Percentiles rank a stretch among this genome's conserved stretches.
Evolutionary conservation across 2,113 vertebrate genomes (phyloP).

Genomic region (Pangasianodon gigas): DNA sequence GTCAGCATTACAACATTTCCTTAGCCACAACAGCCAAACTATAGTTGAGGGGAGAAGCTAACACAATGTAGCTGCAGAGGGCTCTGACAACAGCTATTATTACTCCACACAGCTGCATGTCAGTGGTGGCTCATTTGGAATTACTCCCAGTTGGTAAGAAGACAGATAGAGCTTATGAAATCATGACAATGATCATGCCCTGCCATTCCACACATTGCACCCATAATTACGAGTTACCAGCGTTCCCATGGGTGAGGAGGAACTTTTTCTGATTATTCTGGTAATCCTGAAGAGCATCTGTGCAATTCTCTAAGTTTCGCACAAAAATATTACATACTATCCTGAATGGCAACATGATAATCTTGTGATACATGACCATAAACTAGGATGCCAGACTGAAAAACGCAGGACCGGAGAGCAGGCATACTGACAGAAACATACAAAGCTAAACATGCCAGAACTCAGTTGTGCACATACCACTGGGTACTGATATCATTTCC

Average conservation of each 20-base stretch:
- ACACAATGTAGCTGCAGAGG: constrained; percentile 20
- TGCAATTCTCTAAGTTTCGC: not conserved
- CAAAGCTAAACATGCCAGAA: constrained; percentile 44
- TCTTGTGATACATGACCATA: not conserved
- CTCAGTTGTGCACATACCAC: constrained; percentile 20
- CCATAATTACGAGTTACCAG: constrained; percentile 37
- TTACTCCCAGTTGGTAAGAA: constrained; percentile 12
- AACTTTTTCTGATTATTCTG: not conserved
- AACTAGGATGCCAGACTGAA: not conserved
- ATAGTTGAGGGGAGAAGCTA: constrained; percentile 27
- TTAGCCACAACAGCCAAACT: constrained; percentile 16
- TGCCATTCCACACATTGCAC: constrained; percentile 48
- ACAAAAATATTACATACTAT: not conserved
- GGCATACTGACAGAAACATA: constrained; percentile 1
- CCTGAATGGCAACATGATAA: not conserved
- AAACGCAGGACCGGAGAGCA: not conserved
- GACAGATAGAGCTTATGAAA: constrained; percentile 21
- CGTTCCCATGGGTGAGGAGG: constrained; percentile 3
- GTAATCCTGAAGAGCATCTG: not conserved
- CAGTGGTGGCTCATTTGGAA: constrained; percentile 25
- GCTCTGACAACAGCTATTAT: not conserved
- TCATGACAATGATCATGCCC: constrained; percentile 33
- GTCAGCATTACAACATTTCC: constrained; percentile 33
- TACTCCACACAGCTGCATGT: constrained; percentile 19
- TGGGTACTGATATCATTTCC: constrained; percentile 6